Percentiles rank a stretch among this genome's conserved stretches.
Evolutionary conservation across 2,797 vertebrate genomes (phyloP).

Genomic region (Vultur gryphus): DNA sequence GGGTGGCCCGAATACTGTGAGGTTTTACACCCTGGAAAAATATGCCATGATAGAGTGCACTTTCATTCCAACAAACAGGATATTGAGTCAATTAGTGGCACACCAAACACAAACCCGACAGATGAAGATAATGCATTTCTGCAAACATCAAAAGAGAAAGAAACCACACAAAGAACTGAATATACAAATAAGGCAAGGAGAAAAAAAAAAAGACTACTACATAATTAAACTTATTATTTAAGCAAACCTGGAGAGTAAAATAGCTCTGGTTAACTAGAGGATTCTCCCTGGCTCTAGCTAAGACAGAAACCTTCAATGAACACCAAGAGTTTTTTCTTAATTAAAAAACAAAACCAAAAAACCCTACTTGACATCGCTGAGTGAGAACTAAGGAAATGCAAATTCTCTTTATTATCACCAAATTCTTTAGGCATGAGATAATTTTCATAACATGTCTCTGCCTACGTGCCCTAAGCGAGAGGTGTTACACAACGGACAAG

Average conservation of each 20-base stretch:
- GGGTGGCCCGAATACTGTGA: not conserved
- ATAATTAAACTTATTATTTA: slow-evolving; percentile 35
- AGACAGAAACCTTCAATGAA: not conserved
- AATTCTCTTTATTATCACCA: not conserved
- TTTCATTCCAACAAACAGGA: slow-evolving; percentile 58
- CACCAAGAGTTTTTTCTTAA: slow-evolving; percentile 1
- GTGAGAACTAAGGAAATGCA: slow-evolving; percentile 12
- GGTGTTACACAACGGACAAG: not conserved
- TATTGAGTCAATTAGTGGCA: slow-evolving; percentile 66
- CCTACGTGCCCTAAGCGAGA: not conserved
- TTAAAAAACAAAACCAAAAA: not conserved
- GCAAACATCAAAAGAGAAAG: slow-evolving; percentile 64
- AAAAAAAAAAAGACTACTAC: not conserved
- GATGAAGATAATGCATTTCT: slow-evolving; percentile 67
- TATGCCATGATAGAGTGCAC: not conserved
- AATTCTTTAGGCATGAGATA: slow-evolving; percentile 12
- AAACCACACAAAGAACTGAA: slow-evolving; percentile 58
- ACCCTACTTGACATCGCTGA: not conserved
- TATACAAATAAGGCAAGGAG: not conserved
- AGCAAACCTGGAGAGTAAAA: slow-evolving; percentile 4
- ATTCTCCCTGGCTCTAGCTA: not conserved
- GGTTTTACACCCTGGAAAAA: slow-evolving; percentile 46
- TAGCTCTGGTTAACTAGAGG: not conserved
- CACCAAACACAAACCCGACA: slow-evolving; percentile 61
- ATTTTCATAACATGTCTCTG: not conserved